A percentile compares a stretch with the other conserved stretches of the same genome.
These are phyloP conservation scores for Chamaetylas fuelleborni DNA, from an alignment of 2,113 vertebrate genomes.

Conservation along the genomic window DNA sequence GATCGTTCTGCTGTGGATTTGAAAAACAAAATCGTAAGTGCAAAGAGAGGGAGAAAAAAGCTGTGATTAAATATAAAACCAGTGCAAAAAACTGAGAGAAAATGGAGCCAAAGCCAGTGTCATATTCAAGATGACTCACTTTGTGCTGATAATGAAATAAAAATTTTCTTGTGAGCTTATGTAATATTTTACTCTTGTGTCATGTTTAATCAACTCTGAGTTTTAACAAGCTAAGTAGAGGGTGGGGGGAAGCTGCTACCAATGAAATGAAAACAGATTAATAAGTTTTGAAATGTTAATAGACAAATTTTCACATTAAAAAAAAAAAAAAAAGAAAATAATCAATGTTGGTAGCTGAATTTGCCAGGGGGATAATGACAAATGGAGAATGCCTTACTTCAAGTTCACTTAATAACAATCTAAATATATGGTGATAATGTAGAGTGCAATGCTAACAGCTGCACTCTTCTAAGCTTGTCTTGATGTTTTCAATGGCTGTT, in stretches of 20 bases:
- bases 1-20: conserved; percentile 39
- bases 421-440: conserved; percentile 44
- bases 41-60: conserved; percentile 23
- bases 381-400: conserved; percentile 40
- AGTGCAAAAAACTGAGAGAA: conserved; percentile 25
- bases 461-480: neutral
- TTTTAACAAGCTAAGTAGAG: conserved; percentile 36
- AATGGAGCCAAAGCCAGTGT: conserved; percentile 64
- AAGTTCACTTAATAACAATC: conserved; percentile 55
- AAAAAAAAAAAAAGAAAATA: neutral
- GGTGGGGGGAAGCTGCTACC: neutral
- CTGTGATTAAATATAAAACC: conserved; percentile 61
- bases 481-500: neutral
- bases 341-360: conserved; percentile 32
- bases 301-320: conserved; percentile 28
- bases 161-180: conserved; percentile 47
- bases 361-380: conserved; percentile 13
- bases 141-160: conserved; percentile 65
- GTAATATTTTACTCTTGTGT: conserved; percentile 66
- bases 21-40: conserved; percentile 21
- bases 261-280: conserved; percentile 41
- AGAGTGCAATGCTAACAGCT: conserved; percentile 16
- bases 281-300: conserved; percentile 51
- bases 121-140: conserved; percentile 75
- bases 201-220: conserved; percentile 65